These are phyloP conservation scores for Tetrapedia diversipes DNA, from an alignment of 2,888 invertebrate genomes.

Conservation along the genomic window DNA sequence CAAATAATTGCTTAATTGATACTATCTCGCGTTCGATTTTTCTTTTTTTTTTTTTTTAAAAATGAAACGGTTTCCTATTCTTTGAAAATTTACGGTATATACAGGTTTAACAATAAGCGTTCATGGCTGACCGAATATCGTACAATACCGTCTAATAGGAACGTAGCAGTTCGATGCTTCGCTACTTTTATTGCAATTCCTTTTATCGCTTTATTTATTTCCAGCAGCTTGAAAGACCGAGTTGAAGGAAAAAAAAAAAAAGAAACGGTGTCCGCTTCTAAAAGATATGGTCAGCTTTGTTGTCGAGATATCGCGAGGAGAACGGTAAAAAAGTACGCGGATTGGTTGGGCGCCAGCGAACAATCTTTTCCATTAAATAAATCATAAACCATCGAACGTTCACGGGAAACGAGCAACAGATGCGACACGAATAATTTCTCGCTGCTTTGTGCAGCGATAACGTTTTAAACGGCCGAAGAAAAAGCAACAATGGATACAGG, in stretches of 20 bases:
- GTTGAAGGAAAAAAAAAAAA: neutral
- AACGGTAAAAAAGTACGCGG: neutral
- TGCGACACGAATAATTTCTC: neutral
- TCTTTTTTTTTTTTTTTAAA: no score
- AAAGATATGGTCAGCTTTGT: neutral
- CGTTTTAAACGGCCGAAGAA: neutral
- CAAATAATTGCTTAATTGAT: no score
- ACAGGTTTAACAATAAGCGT: no score
- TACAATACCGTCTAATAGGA: no score
- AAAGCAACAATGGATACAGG: no score
- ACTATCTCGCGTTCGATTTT: no score
- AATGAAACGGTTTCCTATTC: no score
- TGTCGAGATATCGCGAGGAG: neutral
- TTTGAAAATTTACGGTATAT: no score
- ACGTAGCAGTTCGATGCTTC: neutral
- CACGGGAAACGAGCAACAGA: neutral
- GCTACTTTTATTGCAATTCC: neutral
- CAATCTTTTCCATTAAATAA: constrained; percentile 8
- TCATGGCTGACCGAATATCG: no score
- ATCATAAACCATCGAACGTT: constrained; percentile 3
- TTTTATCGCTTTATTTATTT: constrained; percentile 9
- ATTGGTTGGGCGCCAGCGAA: neutral
- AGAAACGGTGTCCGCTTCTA: neutral
- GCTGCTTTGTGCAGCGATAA: neutral
- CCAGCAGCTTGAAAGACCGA: no score